phyloP scores from a whole-genome alignment of 2,888 invertebrate genomes.

The Thymelicus sylvestris region DNA sequence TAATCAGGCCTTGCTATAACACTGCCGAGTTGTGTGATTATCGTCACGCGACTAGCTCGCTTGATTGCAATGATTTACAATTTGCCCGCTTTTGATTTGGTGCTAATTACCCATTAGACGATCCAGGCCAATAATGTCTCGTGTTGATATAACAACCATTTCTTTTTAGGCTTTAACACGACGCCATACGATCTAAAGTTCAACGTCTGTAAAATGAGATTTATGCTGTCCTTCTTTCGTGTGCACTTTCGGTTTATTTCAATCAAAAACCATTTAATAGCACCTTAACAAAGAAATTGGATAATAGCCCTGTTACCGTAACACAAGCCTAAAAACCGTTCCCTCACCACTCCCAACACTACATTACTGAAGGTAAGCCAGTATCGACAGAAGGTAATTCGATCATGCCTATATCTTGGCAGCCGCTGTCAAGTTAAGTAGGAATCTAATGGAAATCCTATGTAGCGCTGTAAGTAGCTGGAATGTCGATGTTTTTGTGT shows the following conservation, averaged over 20 bases:
- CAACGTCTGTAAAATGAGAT: background rate
- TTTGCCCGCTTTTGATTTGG: constrained; percentile 58
- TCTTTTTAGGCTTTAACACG: constrained; percentile 8
- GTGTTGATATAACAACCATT: constrained; percentile 21
- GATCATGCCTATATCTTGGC: constrained; percentile 66
- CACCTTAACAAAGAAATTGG: constrained; percentile 28
- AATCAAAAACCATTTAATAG: constrained; percentile 15
- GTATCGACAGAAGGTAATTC: constrained; percentile 65
- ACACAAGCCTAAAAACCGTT: constrained; percentile 21
- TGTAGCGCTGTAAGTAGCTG: constrained; percentile 64
- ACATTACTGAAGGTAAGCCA: constrained; percentile 49
- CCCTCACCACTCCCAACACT: constrained; percentile 27
- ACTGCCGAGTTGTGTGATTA: constrained; percentile 60
- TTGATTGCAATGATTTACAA: constrained; percentile 60
- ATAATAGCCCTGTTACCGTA: constrained; percentile 29
- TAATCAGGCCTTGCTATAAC: constrained; percentile 52
- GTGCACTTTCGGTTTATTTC: constrained; percentile 16
- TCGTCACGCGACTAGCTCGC: constrained; percentile 61
- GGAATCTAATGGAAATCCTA: constrained; percentile 77
- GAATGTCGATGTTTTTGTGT: constrained; percentile 47
- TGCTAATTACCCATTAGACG: constrained; percentile 54
- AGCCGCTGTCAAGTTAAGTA: constrained; percentile 70
- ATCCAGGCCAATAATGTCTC: constrained; percentile 41
- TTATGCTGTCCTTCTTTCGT: background rate
- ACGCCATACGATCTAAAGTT: constrained; percentile 22